Percentiles rank a stretch among this genome's conserved stretches.
These are phyloP conservation scores for Apotomis betuletana DNA, from an alignment of 2,888 invertebrate species.

Conservation along the genomic window DNA sequence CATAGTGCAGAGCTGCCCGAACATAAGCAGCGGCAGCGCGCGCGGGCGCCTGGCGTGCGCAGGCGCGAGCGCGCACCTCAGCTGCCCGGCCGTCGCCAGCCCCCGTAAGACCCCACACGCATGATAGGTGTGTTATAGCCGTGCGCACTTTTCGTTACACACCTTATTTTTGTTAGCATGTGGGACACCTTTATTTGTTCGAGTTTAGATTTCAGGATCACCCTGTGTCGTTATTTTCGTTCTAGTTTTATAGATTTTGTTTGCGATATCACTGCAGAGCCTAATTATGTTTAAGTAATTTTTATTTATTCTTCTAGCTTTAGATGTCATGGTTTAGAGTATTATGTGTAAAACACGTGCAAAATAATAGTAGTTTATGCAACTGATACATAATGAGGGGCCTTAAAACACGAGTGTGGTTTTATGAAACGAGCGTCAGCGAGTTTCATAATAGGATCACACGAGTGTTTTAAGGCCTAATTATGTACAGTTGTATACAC, in stretches of 20 bases:
- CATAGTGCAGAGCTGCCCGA: slow-evolving; percentile 63
- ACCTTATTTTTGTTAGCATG: slow-evolving; percentile 35
- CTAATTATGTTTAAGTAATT: slow-evolving; percentile 23
- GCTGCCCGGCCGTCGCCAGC: slow-evolving; percentile 44
- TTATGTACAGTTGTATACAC: no score
- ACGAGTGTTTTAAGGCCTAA: no score
- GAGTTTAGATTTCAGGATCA: slow-evolving; percentile 14
- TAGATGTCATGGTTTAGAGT: background rate
- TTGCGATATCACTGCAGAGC: slow-evolving; percentile 36
- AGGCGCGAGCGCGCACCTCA: slow-evolving; percentile 25
- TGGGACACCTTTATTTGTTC: slow-evolving; percentile 29
- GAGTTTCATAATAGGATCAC: no score
- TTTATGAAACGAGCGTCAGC: no score
- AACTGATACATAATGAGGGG: no score
- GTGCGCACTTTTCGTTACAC: slow-evolving; percentile 51
- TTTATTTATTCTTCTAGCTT: slow-evolving; percentile 6
- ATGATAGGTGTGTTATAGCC: slow-evolving; percentile 78
- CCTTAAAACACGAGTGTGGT: no score
- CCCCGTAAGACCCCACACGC: slow-evolving; percentile 72
- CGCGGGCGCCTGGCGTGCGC: slow-evolving; percentile 53
- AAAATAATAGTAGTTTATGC: no score
- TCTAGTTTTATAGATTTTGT: slow-evolving; percentile 12
- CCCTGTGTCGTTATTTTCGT: slow-evolving; percentile 21
- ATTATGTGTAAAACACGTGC: background rate
- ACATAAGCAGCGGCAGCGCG: slow-evolving; percentile 54